Conservation (phyloP, 2,888 invertebrate species). For the Pammene fasciana region DNA sequence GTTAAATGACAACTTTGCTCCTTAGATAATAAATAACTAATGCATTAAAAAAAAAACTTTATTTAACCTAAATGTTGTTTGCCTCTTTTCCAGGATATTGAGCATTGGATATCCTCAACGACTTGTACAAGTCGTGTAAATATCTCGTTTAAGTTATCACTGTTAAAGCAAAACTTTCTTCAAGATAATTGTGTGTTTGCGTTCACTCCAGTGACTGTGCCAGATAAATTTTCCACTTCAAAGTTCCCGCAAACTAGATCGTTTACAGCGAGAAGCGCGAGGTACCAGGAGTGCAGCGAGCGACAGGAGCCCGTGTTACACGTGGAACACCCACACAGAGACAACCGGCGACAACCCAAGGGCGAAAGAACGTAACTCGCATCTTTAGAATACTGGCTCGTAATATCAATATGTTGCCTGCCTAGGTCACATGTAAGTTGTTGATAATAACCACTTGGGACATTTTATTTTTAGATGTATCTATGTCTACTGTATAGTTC, state of each 20-base stretch:
- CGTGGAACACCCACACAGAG: constrained; percentile 67
- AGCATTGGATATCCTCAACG: not conserved
- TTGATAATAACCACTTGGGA: not conserved
- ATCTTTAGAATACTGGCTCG: not conserved
- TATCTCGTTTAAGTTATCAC: constrained; percentile 16
- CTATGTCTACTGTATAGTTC: constrained; percentile 31
- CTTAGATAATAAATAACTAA: too few species aligned
- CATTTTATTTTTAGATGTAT: constrained; percentile 29
- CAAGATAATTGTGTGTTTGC: constrained; percentile 43
- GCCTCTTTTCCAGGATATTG: not conserved
- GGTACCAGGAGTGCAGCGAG: constrained; percentile 62
- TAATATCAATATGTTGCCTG: not conserved
- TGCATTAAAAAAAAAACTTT: too few species aligned
- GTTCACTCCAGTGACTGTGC: constrained; percentile 58
- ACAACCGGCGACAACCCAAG: constrained; percentile 15
- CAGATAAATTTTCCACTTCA: constrained; percentile 69
- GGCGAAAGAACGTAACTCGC: constrained; percentile 3
- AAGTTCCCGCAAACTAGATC: constrained; percentile 71
- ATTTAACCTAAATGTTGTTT: not conserved
- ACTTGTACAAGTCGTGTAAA: constrained; percentile 9
- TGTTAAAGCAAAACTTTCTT: constrained; percentile 32
- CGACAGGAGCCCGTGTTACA: constrained; percentile 59
- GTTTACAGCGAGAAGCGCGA: constrained; percentile 66
- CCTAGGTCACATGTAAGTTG: not conserved
- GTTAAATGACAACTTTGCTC: too few species aligned